These are phyloP conservation scores for Ondatra zibethicus DNA, from an alignment of 2,113 vertebrate genomes.

Conservation along the genomic window DNA sequence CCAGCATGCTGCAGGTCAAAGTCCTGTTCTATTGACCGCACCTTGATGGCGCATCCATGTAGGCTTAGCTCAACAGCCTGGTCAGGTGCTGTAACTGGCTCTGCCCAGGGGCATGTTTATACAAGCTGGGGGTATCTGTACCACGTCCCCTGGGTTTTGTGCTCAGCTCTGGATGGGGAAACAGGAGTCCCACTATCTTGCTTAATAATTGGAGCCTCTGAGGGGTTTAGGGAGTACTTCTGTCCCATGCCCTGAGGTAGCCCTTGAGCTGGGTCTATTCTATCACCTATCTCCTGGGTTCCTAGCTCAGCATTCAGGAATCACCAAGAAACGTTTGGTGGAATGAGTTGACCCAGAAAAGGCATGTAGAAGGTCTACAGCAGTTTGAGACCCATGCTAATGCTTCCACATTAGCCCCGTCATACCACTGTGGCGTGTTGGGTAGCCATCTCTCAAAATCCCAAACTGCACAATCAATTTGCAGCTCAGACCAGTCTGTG, in stretches of 20 bases:
- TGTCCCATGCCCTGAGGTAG: background rate
- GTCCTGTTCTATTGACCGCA: background rate
- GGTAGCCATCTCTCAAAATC: background rate
- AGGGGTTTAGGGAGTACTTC: background rate
- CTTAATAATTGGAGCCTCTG: background rate
- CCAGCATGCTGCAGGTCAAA: fast-evolving
- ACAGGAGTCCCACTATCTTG: background rate
- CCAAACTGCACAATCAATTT: too few species aligned
- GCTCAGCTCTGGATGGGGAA: background rate
- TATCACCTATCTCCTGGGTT: background rate
- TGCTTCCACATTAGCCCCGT: background rate
- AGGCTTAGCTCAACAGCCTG: background rate
- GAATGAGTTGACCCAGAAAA: background rate
- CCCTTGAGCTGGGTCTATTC: background rate
- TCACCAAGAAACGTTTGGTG: background rate
- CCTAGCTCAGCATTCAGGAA: background rate
- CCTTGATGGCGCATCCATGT: fast-evolving
- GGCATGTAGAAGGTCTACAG: background rate
- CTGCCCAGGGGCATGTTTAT: fast-evolving
- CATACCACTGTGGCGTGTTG: background rate
- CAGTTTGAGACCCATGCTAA: background rate
- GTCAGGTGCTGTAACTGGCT: background rate
- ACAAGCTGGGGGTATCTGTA: too few species aligned
- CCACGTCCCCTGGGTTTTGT: too few species aligned
- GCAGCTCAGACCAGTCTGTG: background rate